phyloP scores from a whole-genome alignment of 2,888 invertebrate species.

The Ctenicera cuprea region DNA sequence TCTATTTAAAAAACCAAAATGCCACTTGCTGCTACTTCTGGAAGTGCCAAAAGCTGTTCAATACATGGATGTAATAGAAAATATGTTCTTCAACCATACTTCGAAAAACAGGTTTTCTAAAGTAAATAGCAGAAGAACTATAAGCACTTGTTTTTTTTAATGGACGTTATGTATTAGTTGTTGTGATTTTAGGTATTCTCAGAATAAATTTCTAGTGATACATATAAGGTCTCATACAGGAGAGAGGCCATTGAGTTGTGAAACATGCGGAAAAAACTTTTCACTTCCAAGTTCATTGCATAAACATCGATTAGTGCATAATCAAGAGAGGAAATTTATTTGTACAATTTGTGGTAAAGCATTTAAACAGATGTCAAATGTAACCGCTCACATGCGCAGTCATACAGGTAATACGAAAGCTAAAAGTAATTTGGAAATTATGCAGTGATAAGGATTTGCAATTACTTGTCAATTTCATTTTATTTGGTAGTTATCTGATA shows the following conservation, averaged over 20 bases:
- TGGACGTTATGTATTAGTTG: too few relatives aligned
- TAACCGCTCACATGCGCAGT: constrained; percentile 66
- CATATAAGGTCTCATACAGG: constrained; percentile 70
- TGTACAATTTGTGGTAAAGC: constrained; percentile 68
- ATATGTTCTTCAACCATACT: too few relatives aligned
- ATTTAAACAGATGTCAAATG: constrained; percentile 68
- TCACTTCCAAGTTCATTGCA: constrained; percentile 68
- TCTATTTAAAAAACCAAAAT: too few relatives aligned
- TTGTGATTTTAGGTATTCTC: constrained; percentile 64
- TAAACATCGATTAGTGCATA: constrained; percentile 68
- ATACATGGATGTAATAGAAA: too few relatives aligned
- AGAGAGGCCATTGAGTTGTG: constrained; percentile 69
- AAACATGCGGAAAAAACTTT: constrained; percentile 68
- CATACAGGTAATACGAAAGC: constrained; percentile 64
- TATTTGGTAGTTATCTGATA: too few relatives aligned
- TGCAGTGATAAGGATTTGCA: too few relatives aligned
- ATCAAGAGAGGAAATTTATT: constrained; percentile 64
- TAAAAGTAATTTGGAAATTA: background rate
- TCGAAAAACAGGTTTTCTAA: too few relatives aligned
- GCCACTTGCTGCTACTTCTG: too few relatives aligned
- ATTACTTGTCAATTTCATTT: too few relatives aligned
- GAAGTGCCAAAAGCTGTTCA: too few relatives aligned
- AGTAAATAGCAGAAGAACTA: too few relatives aligned
- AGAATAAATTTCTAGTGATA: constrained; percentile 66
- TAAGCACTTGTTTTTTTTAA: too few relatives aligned